Evolutionary conservation across 2,797 vertebrate species (phyloP).

Genomic region (Crotalus adamanteus): DNA sequence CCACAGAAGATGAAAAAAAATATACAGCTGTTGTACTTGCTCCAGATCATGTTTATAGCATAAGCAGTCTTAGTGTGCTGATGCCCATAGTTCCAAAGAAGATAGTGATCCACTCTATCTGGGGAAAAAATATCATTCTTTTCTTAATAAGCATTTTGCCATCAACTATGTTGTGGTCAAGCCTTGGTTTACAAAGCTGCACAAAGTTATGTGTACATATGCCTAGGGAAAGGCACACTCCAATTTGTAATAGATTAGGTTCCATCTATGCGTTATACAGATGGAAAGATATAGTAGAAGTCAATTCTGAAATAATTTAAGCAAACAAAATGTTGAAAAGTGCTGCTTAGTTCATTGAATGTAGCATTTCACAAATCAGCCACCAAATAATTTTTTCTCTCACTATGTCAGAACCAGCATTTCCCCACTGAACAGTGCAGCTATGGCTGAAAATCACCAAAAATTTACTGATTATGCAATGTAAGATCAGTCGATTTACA

Average conservation of each 20-base stretch:
- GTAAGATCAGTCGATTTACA: not conserved
- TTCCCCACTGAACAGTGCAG: not conserved
- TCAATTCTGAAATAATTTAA: not conserved
- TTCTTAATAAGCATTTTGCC: not conserved
- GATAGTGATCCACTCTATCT: not conserved
- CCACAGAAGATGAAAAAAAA: not conserved
- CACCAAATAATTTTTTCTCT: not conserved
- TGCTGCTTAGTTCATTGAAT: not conserved
- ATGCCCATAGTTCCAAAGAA: not conserved
- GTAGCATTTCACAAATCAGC: not conserved
- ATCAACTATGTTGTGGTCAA: not conserved
- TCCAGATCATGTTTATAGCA: not conserved
- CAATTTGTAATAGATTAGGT: not conserved
- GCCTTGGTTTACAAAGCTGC: not conserved
- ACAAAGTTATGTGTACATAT: not conserved
- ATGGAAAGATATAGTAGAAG: not conserved
- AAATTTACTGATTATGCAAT: not conserved
- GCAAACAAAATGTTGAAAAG: not conserved
- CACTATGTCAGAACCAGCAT: not conserved
- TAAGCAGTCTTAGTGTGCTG: not conserved
- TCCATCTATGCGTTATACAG: not conserved
- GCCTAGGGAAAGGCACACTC: not conserved
- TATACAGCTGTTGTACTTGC: not conserved
- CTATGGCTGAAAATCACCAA: not conserved
- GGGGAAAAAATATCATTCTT: not conserved